phyloP scores from a whole-genome alignment of 2,888 invertebrate genomes.

The Meghimatium bilineatum region DNA sequence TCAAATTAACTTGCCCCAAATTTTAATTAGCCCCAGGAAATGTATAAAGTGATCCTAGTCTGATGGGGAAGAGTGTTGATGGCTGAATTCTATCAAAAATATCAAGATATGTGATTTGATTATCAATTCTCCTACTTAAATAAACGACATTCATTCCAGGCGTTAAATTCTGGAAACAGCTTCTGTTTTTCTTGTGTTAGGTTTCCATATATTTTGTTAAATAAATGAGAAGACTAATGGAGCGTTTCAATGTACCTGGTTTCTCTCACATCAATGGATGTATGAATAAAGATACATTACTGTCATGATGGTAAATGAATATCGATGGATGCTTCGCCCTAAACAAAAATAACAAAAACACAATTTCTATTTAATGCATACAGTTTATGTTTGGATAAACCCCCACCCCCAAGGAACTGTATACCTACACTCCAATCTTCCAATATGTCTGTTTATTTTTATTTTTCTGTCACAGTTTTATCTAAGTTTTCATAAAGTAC shows the following conservation, averaged over 20 bases:
- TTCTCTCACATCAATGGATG: not conserved
- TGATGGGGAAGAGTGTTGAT: not conserved
- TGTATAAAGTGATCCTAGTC: not conserved
- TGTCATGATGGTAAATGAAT: slow-evolving; percentile 18
- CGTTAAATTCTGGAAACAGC: slow-evolving; percentile 6
- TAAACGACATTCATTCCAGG: slow-evolving; percentile 15
- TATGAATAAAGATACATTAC: slow-evolving; percentile 24
- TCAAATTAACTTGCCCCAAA: slow-evolving; percentile 2
- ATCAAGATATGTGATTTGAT: slow-evolving; percentile 28
- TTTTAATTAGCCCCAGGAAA: slow-evolving; percentile 12
- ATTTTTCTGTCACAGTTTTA: too few relatives aligned
- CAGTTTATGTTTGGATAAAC: not conserved
- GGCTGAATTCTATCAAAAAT: not conserved
- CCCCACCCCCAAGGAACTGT: too few relatives aligned
- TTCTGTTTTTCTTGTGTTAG: slow-evolving; percentile 17
- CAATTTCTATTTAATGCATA: not conserved
- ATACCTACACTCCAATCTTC: too few relatives aligned
- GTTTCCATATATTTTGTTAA: slow-evolving; percentile 29
- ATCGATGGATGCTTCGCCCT: not conserved
- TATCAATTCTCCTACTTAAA: slow-evolving; percentile 27
- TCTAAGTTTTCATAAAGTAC: too few relatives aligned
- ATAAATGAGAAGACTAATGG: slow-evolving; percentile 1
- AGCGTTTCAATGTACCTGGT: not conserved
- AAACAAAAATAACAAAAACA: not conserved
- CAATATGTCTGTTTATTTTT: too few relatives aligned